Base-by-base conservation (phyloP, 2,113 vertebrate genomes). In the Oceanodroma tethys region DNA sequence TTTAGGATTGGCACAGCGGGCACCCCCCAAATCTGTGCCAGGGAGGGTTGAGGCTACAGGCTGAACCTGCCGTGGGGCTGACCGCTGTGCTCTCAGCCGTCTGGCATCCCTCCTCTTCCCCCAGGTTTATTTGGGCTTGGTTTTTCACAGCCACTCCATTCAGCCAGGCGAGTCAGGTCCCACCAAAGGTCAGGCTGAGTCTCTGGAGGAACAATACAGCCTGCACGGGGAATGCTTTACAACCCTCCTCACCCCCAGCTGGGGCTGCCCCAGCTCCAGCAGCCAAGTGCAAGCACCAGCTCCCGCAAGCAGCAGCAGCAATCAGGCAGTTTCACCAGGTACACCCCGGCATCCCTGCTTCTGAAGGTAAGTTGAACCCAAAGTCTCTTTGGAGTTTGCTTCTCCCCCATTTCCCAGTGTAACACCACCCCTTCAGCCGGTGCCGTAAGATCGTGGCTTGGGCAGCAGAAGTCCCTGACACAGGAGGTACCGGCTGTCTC, bases 161-260 rank as follows among this genome's bases (percentile, higher is more conserved):
- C 90, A 91, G 59, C 19, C n/a, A 36, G 1, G 1, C 1, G 7
- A 55, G 19, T 2, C 5, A 1, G 29, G 48, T 82, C 72, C 50
- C 76, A 47, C 11, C 42, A 56, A 81, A 86, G 63, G 81, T 91
- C 94, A 93, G 63, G 68, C 93, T 53, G 75, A 20, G 43, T 56
- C 65, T 74, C 76, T 19, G 1, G 65, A 93, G 56, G 47, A 95
- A 71, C 78, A 65, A 71, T 27, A 15, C 7, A 0, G 10, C 10
- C 21, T 0, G 5, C 36, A 18, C 1, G 0, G 63, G 32, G 68
- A 81, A 89, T 32, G 63, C 45, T 86, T 84, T 66, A 56, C n/a
- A 81, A 10, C 71, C 48, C 40, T 63, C 68, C 73, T 63, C 36
- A 1, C 16, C 38, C 30, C 36, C 13, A 19, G 1, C 48, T 21